A percentile compares a stretch with the other conserved stretches of the same genome.
Evolutionary conservation across 1,140 invertebrate species (phyloP).

Genomic region (Metaphire vulgaris): DNA sequence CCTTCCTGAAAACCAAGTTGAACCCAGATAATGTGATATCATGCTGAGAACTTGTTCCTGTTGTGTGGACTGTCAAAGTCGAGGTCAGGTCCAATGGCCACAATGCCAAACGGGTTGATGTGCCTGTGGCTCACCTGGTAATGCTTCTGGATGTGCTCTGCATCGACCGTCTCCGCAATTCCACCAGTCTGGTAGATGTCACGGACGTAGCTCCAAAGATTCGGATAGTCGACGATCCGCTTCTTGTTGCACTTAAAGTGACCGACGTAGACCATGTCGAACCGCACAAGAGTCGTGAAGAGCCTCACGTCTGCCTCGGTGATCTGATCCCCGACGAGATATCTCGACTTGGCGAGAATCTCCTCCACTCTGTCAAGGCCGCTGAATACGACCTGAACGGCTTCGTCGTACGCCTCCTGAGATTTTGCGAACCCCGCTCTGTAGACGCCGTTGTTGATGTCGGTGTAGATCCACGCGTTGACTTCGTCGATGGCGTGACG

Average conservation of each 20-base stretch:
- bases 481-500: constrained; percentile 39
- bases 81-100: constrained; percentile 42
- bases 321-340: constrained; percentile 37
- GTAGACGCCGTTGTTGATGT: constrained; percentile 49
- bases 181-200: constrained; percentile 45
- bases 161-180: constrained; percentile 40
- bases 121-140: constrained; percentile 36
- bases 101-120: constrained; percentile 44
- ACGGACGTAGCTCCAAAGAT: constrained; percentile 41
- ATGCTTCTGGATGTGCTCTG: constrained; percentile 42
- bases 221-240: constrained; percentile 44
- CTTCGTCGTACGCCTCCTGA: constrained; percentile 43
- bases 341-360: constrained; percentile 41
- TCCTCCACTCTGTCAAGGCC: constrained; percentile 45
- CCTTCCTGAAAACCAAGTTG: no score
- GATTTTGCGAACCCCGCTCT: constrained; percentile 41
- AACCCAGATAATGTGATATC: no score
- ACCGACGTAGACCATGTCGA: constrained; percentile 45
- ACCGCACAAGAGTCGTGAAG: constrained; percentile 43
- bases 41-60: constrained; percentile 32
- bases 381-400: constrained; percentile 36
- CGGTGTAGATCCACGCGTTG: constrained; percentile 44
- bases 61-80: constrained; percentile 39
- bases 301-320: constrained; percentile 47
- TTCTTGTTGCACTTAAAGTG: constrained; percentile 44